phyloP scores from a whole-genome alignment of 2,113 vertebrate genomes.

The Fregetta grallaria region DNA sequence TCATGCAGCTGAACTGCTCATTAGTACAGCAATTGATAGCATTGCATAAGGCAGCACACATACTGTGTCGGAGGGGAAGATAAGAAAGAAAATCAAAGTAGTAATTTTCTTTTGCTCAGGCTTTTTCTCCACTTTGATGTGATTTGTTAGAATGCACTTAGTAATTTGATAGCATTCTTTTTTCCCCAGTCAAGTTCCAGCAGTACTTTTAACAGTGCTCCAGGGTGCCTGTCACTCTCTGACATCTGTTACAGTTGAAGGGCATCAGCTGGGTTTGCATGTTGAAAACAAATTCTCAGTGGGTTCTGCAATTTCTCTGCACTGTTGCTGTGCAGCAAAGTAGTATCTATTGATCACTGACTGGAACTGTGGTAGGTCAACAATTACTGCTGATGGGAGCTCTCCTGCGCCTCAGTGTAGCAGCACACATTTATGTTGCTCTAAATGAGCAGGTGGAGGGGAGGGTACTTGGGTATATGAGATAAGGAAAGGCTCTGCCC shows the following conservation, averaged over 20 bases:
- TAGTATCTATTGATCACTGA: conserved; percentile 37
- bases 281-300: conserved; percentile 19
- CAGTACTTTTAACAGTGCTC: not conserved
- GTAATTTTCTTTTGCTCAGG: conserved; percentile 24
- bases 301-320: not conserved
- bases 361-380: conserved; percentile 36
- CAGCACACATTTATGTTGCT: not conserved
- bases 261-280: conserved; percentile 31
- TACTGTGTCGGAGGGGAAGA: not conserved
- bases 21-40: not conserved
- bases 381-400: conserved; percentile 10
- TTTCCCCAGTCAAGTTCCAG: not conserved
- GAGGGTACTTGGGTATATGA: not conserved
- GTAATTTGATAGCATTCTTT: not conserved
- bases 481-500: not conserved
- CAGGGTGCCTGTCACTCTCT: conserved; percentile 23
- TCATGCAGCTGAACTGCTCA: not conserved
- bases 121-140: not conserved
- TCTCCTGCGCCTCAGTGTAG: not conserved
- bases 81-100: conserved; percentile 35
- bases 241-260: conserved; percentile 23
- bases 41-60: not conserved
- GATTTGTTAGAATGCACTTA: conserved; percentile 23
- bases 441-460: conserved; percentile 15
- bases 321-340: not conserved